Conservation (phyloP, 1,140 invertebrate species). For the Drosophila murphyi region DNA sequence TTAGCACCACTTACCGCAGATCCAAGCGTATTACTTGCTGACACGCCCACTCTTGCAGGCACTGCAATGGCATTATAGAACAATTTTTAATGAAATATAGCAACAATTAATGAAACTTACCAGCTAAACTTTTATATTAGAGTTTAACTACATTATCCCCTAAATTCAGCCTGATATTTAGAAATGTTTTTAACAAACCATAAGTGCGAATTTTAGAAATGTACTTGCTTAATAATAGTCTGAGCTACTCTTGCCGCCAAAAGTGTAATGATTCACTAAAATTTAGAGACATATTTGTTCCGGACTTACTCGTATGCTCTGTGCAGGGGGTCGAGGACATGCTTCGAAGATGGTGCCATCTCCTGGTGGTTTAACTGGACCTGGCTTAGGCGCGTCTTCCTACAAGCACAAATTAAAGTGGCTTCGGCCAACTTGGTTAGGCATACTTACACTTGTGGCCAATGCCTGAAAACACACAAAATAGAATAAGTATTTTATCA, state of each 20-base stretch:
- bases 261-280: too few species aligned
- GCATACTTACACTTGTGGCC: conserved; percentile 46
- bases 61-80: conserved; percentile 41
- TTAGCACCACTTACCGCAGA: conserved; percentile 62
- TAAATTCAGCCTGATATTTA: too few species aligned
- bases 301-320: conserved; percentile 54
- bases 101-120: too few species aligned
- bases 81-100: background rate
- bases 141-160: too few species aligned
- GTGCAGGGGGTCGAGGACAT: conserved; percentile 57
- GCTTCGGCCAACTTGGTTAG: background rate
- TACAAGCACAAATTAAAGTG: too few species aligned
- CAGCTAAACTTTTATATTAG: too few species aligned
- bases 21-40: conserved; percentile 71
- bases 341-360: background rate
- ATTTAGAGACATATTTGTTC: background rate
- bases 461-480: conserved; percentile 17
- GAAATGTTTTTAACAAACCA: too few species aligned
- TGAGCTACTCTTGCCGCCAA: too few species aligned
- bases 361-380: background rate
- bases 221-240: too few species aligned
- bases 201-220: too few species aligned
- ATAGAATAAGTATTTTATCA: background rate
- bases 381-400: background rate
- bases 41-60: conserved; percentile 71